phyloP scores from a whole-genome alignment of 2,113 vertebrate species.

The Leucosticte australis region DNA sequence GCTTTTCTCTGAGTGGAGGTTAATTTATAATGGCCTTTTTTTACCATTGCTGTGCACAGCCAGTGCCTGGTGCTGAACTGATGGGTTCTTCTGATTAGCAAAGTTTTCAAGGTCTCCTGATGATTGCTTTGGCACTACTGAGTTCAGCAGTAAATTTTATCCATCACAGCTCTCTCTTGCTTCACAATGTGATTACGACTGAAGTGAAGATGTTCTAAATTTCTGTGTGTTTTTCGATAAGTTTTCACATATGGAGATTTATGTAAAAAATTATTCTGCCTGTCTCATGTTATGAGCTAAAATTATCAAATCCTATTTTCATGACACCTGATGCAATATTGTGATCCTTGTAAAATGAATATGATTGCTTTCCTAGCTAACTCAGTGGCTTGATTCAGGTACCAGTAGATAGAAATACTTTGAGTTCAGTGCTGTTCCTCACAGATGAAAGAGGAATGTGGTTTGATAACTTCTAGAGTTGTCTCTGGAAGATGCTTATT shows the following conservation, averaged over 20 bases:
- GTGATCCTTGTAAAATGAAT: not conserved
- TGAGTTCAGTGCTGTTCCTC: not conserved
- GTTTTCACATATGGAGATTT: not conserved
- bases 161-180: not conserved
- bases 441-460: not conserved
- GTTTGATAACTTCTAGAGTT: not conserved
- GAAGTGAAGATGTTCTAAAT: not conserved
- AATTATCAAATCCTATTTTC: not conserved
- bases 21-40: not conserved
- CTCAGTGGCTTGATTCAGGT: not conserved
- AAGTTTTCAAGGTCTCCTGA: not conserved
- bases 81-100: not conserved
- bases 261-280: not conserved
- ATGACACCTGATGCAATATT: not conserved
- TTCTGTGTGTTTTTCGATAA: not conserved
- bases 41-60: not conserved
- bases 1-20: not conserved
- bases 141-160: not conserved
- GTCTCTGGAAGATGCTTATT: not conserved
- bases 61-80: not conserved
- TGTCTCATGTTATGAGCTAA: not conserved
- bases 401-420: not conserved
- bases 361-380: fast-evolving
- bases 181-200: not conserved
- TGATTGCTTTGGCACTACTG: not conserved